phyloP scores from a whole-genome alignment of 2,113 vertebrate species.

The Forbesichthys agassizii region DNA sequence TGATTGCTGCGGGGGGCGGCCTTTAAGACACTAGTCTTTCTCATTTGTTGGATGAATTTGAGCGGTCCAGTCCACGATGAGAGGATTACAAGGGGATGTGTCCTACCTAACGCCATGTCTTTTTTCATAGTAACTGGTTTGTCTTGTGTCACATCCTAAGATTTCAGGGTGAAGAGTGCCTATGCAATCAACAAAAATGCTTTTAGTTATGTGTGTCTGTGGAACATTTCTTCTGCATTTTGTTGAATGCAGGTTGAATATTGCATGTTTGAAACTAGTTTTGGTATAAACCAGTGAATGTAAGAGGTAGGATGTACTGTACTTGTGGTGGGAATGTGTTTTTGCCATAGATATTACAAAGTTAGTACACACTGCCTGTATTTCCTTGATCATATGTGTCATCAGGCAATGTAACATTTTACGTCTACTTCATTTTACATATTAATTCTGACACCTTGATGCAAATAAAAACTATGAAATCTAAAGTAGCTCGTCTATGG shows the following conservation, averaged over 20 bases:
- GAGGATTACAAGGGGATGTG: slow-evolving; percentile 1
- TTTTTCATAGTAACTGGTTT: slow-evolving; percentile 33
- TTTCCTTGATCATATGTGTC: neutral
- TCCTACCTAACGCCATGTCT: slow-evolving; percentile 4
- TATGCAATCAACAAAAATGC: slow-evolving; percentile 43
- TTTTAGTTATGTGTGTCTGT: slow-evolving; percentile 1
- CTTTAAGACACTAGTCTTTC: slow-evolving; percentile 13
- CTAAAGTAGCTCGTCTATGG: neutral
- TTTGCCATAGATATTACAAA: slow-evolving; percentile 23
- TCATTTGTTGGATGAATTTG: neutral
- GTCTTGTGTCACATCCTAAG: slow-evolving; percentile 38
- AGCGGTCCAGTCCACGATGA: slow-evolving; percentile 2
- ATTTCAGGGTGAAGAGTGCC: slow-evolving; percentile 65
- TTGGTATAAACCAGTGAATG: slow-evolving; percentile 22
- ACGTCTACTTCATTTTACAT: neutral
- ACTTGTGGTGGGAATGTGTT: slow-evolving; percentile 25
- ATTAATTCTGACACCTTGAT: slow-evolving; percentile 27
- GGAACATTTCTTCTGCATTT: slow-evolving; percentile 18
- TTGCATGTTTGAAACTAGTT: slow-evolving; percentile 42
- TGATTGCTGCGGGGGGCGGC: slow-evolving; percentile 12
- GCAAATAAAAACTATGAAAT: slow-evolving; percentile 52
- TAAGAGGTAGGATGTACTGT: slow-evolving; percentile 28
- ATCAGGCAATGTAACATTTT: slow-evolving; percentile 16
- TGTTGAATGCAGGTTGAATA: slow-evolving; percentile 24
- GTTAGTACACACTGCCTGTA: too few relatives aligned